These are phyloP conservation scores for Danio choprae DNA, from an alignment of 2,797 vertebrate genomes.

Conservation along the genomic window DNA sequence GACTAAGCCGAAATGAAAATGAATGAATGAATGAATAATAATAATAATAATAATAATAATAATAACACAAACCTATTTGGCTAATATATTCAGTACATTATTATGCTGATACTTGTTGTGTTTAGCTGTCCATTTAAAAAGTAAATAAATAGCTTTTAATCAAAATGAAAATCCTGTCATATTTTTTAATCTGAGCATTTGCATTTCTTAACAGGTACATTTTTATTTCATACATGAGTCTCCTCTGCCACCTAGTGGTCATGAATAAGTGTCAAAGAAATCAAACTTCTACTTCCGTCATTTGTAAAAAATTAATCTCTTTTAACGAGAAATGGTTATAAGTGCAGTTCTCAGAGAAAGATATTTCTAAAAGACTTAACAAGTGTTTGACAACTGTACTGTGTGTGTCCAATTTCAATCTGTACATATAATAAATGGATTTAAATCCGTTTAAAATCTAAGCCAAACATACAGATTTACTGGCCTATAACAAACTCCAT, in stretches of 20 bases:
- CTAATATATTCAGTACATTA: background rate
- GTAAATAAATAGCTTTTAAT: background rate
- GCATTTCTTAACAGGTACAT: background rate
- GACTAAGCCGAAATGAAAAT: too few relatives aligned
- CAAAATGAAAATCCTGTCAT: constrained; percentile 17
- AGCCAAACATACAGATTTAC: constrained; percentile 6
- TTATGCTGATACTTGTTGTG: background rate
- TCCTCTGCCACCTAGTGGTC: constrained; percentile 74
- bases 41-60: background rate
- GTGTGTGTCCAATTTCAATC: background rate
- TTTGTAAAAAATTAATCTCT: background rate
- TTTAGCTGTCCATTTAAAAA: background rate
- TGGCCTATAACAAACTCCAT: background rate
- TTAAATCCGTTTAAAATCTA: constrained; percentile 15
- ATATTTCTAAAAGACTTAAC: background rate
- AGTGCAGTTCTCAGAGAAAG: background rate
- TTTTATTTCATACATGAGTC: constrained; percentile 34
- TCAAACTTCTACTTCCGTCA: background rate
- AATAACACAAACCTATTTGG: background rate
- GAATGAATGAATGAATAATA: too few relatives aligned
- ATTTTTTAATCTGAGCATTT: constrained; percentile 12
- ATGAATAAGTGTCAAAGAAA: background rate
- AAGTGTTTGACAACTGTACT: background rate
- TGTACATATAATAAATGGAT: background rate
- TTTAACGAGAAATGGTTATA: background rate